Evolutionary conservation across 2,113 vertebrate genomes (phyloP).

Genomic region (Tetrax tetrax): DNA sequence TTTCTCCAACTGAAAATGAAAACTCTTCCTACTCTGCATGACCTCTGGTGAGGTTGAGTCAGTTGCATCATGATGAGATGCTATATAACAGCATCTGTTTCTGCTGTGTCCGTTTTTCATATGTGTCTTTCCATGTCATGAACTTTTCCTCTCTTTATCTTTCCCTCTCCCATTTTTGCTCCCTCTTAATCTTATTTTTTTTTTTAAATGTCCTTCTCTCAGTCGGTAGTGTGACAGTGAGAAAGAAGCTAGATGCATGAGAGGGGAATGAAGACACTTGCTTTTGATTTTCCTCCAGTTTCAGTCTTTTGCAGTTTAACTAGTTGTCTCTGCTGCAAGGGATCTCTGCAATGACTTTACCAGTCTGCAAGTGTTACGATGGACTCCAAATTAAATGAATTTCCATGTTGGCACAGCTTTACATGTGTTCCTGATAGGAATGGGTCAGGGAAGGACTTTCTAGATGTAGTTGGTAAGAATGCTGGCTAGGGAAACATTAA

Average conservation of each 20-base stretch:
- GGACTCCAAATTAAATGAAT: background rate
- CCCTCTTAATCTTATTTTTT: background rate
- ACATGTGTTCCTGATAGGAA: background rate
- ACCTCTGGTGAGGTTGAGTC: conserved; percentile 21
- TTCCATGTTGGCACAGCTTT: background rate
- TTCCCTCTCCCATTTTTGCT: background rate
- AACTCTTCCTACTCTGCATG: conserved; percentile 21
- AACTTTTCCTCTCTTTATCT: background rate
- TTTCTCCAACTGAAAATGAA: conserved; percentile 60
- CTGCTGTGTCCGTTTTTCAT: background rate
- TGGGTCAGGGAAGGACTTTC: background rate
- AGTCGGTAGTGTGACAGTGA: background rate
- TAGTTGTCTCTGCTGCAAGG: background rate
- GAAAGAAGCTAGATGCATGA: background rate
- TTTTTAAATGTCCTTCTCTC: background rate
- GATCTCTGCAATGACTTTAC: background rate
- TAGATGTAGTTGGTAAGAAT: background rate
- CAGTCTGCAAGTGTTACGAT: background rate
- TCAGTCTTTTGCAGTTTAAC: background rate
- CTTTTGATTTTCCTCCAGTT: background rate
- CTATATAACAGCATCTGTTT: conserved; percentile 45
- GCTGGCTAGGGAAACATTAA: background rate
- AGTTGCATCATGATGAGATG: conserved; percentile 18
- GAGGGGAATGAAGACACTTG: background rate
- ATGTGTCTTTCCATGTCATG: background rate